Base-by-base conservation (phyloP, 2,797 vertebrate genomes). In the Discoglossus pictus region DNA sequence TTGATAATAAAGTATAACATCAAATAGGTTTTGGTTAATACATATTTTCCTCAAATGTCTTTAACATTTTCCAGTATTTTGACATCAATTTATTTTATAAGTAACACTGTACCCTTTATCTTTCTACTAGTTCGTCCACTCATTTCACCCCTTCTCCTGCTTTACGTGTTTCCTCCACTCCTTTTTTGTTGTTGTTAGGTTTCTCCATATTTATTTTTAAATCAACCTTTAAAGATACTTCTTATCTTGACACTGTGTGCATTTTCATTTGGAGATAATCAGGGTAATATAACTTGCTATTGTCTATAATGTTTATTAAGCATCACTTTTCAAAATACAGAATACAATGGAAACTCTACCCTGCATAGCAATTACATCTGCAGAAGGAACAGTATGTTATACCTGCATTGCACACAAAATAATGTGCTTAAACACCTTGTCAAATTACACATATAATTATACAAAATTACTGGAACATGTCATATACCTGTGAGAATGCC, bases 361-460 rank as follows among this genome's bases (percentile, higher is more conserved):
- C 23, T n/a, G 24, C 46, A 48, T n/a, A 24, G 46, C 21, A 48
- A 25, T 48, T 48, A 48, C 12, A 13, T 7, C 46, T 23, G 46
- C 21, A 12, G 4, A 48, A 12, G 7, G 46, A 11, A 25, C 3
- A 25, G 23, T 12, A 25, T 48, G 46, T 4, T 12, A 25, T 23
- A 48, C n/a, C 46, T n/a, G 10, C 21, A 24, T 48, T 15, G 23
- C 2, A 23, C 18, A 48, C 13, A 2, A 25, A 48, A 48, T 25
- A 48, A 6, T 12, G 10, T 1, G 3, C 23, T 25, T 20, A 2
- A 1, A 48, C 6, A 48, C 21, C 21, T 24, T n/a, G 12, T 7
- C 16, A 48, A 48, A 48, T 48, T 46, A 20, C 12, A 21, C 23
- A n/a, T n/a, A n/a, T 46, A 6, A 46, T 8, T 46, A 17, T 7